Evolutionary conservation across 2,888 invertebrate genomes (phyloP).

Genomic region (Synanthedon andrenaeformis): DNA sequence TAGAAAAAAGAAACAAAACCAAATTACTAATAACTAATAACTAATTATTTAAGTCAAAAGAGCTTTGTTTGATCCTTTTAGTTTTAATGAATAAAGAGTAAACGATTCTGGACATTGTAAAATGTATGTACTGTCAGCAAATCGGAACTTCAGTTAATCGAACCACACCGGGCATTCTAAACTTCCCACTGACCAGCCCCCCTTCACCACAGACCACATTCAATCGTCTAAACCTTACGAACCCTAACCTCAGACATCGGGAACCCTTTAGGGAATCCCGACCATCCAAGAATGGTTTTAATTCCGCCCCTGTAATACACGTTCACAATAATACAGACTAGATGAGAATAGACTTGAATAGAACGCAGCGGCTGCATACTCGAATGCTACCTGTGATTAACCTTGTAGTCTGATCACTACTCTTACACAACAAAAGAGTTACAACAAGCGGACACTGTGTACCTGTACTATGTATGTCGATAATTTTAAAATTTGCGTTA

Average conservation of each 20-base stretch:
- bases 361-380: neutral
- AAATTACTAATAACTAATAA: too few relatives aligned
- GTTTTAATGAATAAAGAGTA: too few relatives aligned
- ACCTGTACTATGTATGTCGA: too few relatives aligned
- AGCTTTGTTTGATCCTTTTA: too few relatives aligned
- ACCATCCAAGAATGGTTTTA: slow-evolving; percentile 39
- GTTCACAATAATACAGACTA: slow-evolving; percentile 31
- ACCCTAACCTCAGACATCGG: slow-evolving; percentile 38
- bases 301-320: slow-evolving; percentile 36
- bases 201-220: slow-evolving; percentile 43
- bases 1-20: too few relatives aligned
- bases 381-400: neutral
- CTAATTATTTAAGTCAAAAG: too few relatives aligned
- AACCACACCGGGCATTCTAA: slow-evolving; percentile 26
- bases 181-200: slow-evolving; percentile 22
- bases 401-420: too few relatives aligned
- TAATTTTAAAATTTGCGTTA: too few relatives aligned
- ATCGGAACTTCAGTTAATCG: slow-evolving; percentile 21
- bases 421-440: too few relatives aligned
- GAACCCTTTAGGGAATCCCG: slow-evolving; percentile 37
- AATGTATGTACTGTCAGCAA: neutral
- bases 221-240: slow-evolving; percentile 32
- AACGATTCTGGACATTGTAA: too few relatives aligned
- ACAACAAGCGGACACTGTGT: too few relatives aligned
- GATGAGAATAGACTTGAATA: slow-evolving; percentile 30